Base-by-base conservation (phyloP, 35 echinoderm and acorn worm genomes). In the Heliocidaris tuberculata region DNA sequence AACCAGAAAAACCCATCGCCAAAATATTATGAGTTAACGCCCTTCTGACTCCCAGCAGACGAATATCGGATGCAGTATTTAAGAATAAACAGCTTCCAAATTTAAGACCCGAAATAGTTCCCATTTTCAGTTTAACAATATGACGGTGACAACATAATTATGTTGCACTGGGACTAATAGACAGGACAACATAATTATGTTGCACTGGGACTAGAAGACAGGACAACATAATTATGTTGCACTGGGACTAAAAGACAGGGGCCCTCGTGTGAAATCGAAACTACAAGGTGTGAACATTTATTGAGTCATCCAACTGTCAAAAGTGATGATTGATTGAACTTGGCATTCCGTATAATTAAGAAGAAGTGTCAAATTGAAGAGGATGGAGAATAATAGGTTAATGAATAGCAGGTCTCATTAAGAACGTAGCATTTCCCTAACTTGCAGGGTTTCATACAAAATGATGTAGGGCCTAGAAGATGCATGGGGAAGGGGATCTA, bases 301-400 rank as follows among this genome's bases (percentile, higher is more conserved):
- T n/a, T 78, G 65, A 78, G 21, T 78, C 21, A 24, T n/a, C 65
- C 27, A 21, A 27, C 65, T 78, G 65, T n/a, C 27, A 4, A 78
- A 78, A 78, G 65, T 78, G 65, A 78, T 78, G 65, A 78, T 78
- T 78, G 65, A 78, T 19, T 78, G 65, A 78, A n/a, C 65, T 78
- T 78, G 7, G 27, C 5, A 78, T 78, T 78, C 7, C 7, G 65
- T 78, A 7, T 7, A 56, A 56, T 13, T 11, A 9, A 11, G 21
- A 21, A 78, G 27, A 27, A 7, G 21, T 78, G 21, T 78, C 65
- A 78, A 19, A 21, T n/a, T 78, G 65, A 78, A 78, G 21, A n/a
- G 65, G 65, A 78, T 27, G 65, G 27, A 19, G 21, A n/a, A n/a
- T 78, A 78, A 78, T 78, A 78, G 21, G 7, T 78, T 78, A 78